These are phyloP conservation scores for Morpho achilles DNA, from an alignment of 2,888 invertebrate species.

Conservation along the genomic window DNA sequence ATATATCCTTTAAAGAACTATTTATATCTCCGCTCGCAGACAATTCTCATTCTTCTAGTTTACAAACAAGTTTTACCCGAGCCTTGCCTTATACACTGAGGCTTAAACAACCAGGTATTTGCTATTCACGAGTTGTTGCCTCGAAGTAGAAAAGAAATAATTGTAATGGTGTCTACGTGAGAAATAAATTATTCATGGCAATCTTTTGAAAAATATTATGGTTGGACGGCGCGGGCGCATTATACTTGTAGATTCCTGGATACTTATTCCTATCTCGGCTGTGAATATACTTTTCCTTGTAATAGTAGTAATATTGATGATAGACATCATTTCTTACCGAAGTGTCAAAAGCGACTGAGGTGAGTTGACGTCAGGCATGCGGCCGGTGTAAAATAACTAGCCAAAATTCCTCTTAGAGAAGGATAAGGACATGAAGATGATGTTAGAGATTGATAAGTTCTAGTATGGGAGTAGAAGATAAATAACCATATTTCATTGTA, in stretches of 20 bases:
- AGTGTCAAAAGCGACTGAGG: too few relatives aligned
- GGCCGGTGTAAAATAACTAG: too few relatives aligned
- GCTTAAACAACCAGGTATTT: constrained; percentile 35
- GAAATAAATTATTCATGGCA: constrained; percentile 70
- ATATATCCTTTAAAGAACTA: constrained; percentile 22
- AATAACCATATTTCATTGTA: too few relatives aligned
- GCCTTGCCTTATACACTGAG: constrained; percentile 25
- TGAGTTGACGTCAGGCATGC: too few relatives aligned
- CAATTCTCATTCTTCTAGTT: constrained; percentile 25
- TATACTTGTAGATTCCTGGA: constrained; percentile 67
- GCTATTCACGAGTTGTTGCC: constrained; percentile 62
- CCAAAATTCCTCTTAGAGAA: too few relatives aligned
- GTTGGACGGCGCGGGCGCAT: constrained; percentile 57
- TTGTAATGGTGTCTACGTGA: constrained; percentile 67
- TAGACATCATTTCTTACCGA: neutral
- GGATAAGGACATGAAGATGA: too few relatives aligned
- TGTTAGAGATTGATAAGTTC: too few relatives aligned
- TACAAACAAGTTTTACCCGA: constrained; percentile 27
- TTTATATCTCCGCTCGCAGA: constrained; percentile 25
- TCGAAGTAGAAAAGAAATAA: constrained; percentile 65
- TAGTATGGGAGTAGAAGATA: too few relatives aligned
- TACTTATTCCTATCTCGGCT: constrained; percentile 34
- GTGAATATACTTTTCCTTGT: constrained; percentile 24
- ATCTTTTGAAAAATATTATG: constrained; percentile 71
- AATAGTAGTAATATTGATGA: constrained; percentile 22